These are phyloP conservation scores for Pogonus chalceus DNA, from an alignment of 1,140 invertebrate species.

Conservation along the genomic window DNA sequence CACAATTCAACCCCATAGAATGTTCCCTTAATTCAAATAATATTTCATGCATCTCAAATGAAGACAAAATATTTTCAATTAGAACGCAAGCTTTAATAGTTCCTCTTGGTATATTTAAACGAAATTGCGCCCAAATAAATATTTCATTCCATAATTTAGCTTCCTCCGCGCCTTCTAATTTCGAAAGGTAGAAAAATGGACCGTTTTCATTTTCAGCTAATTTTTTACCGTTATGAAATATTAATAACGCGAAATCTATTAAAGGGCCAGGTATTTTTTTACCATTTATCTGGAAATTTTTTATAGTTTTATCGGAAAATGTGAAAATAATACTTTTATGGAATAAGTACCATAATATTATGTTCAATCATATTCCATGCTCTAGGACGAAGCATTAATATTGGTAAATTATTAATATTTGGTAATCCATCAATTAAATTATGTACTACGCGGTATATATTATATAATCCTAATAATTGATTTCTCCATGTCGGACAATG, in stretches of 20 bases:
- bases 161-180: conserved; percentile 54
- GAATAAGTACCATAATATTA: conserved; percentile 45
- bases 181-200: conserved; percentile 58
- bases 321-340: conserved; percentile 5
- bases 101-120: conserved; percentile 44
- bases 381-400: conserved; percentile 57
- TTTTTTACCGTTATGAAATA: conserved; percentile 51
- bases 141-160: conserved; percentile 62
- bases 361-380: conserved; percentile 69
- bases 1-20: conserved; percentile 62
- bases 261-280: conserved; percentile 54
- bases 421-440: conserved; percentile 42
- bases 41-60: conserved; percentile 61
- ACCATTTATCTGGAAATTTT: conserved; percentile 43
- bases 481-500: conserved; percentile 64
- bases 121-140: conserved; percentile 53
- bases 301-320: background rate
- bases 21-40: conserved; percentile 54
- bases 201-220: conserved; percentile 45
- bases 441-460: conserved; percentile 47
- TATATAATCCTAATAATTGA: conserved; percentile 52
- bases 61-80: conserved; percentile 60
- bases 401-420: conserved; percentile 40
- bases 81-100: conserved; percentile 62
- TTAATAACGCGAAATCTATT: conserved; percentile 57